Conservation (phyloP, 2,113 vertebrate genomes). For the Phycodurus eques region DNA sequence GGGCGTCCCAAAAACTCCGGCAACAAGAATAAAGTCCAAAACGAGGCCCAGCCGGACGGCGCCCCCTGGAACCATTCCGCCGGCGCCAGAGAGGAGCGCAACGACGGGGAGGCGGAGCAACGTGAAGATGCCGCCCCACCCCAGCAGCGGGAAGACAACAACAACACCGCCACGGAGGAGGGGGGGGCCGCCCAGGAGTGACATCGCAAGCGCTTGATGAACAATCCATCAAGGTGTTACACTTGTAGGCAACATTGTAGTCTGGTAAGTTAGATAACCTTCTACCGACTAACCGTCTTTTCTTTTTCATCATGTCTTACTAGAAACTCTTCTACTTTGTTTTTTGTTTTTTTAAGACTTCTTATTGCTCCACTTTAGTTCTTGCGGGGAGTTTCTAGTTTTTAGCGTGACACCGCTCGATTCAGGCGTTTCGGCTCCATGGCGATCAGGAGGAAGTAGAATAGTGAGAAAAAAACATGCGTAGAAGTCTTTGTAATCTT, state of each 20-base stretch:
- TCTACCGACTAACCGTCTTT: slow-evolving; percentile 13
- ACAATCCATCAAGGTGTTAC: background rate
- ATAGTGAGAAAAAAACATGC: background rate
- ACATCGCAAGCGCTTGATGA: slow-evolving; percentile 24
- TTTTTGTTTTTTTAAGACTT: background rate
- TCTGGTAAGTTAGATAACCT: slow-evolving; percentile 30
- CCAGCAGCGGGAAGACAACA: background rate
- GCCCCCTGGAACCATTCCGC: slow-evolving; percentile 7
- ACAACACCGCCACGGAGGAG: background rate
- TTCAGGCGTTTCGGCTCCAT: background rate
- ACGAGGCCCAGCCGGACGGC: background rate
- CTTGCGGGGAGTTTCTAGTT: background rate
- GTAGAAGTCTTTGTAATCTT: background rate
- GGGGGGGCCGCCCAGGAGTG: background rate
- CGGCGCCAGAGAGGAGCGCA: background rate
- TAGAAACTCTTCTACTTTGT: background rate
- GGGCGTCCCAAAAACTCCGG: slow-evolving; percentile 53
- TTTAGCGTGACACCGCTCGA: background rate
- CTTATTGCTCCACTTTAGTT: background rate
- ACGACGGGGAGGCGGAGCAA: background rate
- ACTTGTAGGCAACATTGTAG: slow-evolving; percentile 38
- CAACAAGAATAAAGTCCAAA: slow-evolving; percentile 36
- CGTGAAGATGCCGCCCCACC: background rate
- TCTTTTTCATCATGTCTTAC: slow-evolving; percentile 5
- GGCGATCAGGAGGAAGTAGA: background rate